These are phyloP conservation scores for Liolophura sinensis DNA, from an alignment of 1,140 invertebrate species.

Conservation along the genomic window DNA sequence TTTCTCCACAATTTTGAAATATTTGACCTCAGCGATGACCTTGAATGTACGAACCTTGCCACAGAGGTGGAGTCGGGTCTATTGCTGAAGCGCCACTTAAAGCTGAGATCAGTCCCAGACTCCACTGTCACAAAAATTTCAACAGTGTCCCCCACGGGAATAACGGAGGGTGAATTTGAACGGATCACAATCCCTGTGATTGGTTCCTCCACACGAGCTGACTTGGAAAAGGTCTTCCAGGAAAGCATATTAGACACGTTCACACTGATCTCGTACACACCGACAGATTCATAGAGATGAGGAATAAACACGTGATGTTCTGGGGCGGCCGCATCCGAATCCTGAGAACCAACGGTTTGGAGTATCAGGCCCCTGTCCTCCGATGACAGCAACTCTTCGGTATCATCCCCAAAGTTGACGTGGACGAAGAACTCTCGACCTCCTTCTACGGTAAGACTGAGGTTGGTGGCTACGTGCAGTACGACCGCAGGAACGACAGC, in stretches of 20 bases:
- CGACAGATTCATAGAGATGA: slow-evolving; percentile 12
- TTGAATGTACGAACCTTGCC: slow-evolving; percentile 10
- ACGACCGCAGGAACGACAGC: slow-evolving; percentile 7
- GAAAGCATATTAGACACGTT: slow-evolving; percentile 23
- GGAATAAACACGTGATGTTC: slow-evolving; percentile 13
- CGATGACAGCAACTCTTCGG: not conserved
- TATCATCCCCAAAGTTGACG: slow-evolving; percentile 23
- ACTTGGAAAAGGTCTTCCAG: not conserved
- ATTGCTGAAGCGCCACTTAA: slow-evolving; percentile 23
- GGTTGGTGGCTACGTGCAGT: slow-evolving; percentile 6
- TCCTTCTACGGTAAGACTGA: slow-evolving; percentile 11
- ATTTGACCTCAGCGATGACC: not conserved
- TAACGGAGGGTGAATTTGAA: slow-evolving; percentile 6
- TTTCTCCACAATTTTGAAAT: too few species aligned
- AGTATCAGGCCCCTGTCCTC: not conserved
- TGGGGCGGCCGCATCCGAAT: slow-evolving; percentile 4
- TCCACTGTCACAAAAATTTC: slow-evolving; percentile 21
- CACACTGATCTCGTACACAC: slow-evolving; percentile 21
- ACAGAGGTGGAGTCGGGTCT: not conserved
- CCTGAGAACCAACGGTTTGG: not conserved
- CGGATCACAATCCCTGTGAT: slow-evolving; percentile 18
- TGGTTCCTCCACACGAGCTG: slow-evolving; percentile 19
- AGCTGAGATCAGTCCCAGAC: slow-evolving; percentile 23
- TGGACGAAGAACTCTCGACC: slow-evolving; percentile 16
- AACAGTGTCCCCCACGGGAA: slow-evolving; percentile 15